These are phyloP conservation scores for Luperina nickerlii DNA, from an alignment of 2,888 invertebrate genomes.

Conservation along the genomic window DNA sequence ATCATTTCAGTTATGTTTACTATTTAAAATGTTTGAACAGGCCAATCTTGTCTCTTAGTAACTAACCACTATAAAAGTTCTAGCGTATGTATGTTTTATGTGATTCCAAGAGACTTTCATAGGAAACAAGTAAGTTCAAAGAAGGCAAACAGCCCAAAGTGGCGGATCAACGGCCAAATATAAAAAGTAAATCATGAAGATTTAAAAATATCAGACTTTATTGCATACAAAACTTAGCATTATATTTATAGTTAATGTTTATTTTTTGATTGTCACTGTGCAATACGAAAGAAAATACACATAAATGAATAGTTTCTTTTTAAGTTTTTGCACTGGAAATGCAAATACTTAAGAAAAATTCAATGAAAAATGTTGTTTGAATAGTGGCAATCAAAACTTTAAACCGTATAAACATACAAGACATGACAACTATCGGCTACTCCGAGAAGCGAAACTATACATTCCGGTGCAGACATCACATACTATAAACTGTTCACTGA, in stretches of 20 bases:
- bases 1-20: constrained; percentile 10
- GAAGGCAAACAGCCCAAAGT: constrained; percentile 41
- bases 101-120: constrained; percentile 15
- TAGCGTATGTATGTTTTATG: constrained; percentile 25
- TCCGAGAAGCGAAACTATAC: constrained; percentile 61
- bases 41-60: background rate
- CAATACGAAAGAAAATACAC: background rate
- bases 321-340: constrained; percentile 16
- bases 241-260: constrained; percentile 43
- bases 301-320: background rate
- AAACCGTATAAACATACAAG: constrained; percentile 45
- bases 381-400: constrained; percentile 26
- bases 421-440: constrained; percentile 61
- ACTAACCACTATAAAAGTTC: constrained; percentile 21
- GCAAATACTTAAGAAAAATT: constrained; percentile 4
- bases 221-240: constrained; percentile 69
- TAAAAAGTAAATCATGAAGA: constrained; percentile 61
- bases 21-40: background rate
- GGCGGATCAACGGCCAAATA: constrained; percentile 53
- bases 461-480: constrained; percentile 62
- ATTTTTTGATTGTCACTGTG: constrained; percentile 31
- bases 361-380: background rate
- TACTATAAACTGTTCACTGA: constrained; percentile 44
- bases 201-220: constrained; percentile 69
- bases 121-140: constrained; percentile 25